Base-by-base conservation (phyloP, 2,888 invertebrate species). In the Vannuccia rotundouncinata region DNA sequence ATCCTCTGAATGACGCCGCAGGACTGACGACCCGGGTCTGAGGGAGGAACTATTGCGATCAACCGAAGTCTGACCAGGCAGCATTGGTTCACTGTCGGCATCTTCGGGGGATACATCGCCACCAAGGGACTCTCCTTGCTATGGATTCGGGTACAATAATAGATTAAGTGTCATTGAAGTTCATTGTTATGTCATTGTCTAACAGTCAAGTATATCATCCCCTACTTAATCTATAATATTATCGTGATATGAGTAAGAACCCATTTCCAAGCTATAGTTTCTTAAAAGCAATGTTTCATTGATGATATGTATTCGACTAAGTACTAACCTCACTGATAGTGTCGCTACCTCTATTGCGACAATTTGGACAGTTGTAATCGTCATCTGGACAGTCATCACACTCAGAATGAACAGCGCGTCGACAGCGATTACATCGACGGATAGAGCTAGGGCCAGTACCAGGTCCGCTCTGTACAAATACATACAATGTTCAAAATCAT, bases 381-480 rank as follows among this genome's bases (percentile, higher is more conserved):
- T 45, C 59, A 2, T 60, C 2, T 2, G 66, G 2, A 2, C 25
- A n/a, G 22, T 31, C 25, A 59, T 80, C 80, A 25, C 80, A 80
- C 28, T 80, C 78, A 10, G 10, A 27, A 31, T 80, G 80, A 5
- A 80, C 79, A 17, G 30, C 28, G 13, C 59, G 29, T 5, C 79
- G 79, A 29, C 80, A 80, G 5, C 31, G 30, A 22, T n/a, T 31
- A 30, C 80, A 80, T 29, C 59, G 29, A 1, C 59, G 31, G 66
- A 66, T 22, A 22, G 22, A 13, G 22, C 66, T 66, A 2, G 66
- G 66, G 25, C 66, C 66, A 5, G 22, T 27, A 22, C 66, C 66
- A 66, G 66, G 2, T 22, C 66, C 66, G 22, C 17, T 66, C 66
- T 66, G 10, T n/a, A n/a, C n/a, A n/a, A n/a, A n/a, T n/a, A n/a